A percentile compares a stretch with the other conserved stretches of the same genome.
These are phyloP conservation scores for Psittacula derbiana DNA, from an alignment of 2,797 vertebrate genomes.

Conservation along the genomic window DNA sequence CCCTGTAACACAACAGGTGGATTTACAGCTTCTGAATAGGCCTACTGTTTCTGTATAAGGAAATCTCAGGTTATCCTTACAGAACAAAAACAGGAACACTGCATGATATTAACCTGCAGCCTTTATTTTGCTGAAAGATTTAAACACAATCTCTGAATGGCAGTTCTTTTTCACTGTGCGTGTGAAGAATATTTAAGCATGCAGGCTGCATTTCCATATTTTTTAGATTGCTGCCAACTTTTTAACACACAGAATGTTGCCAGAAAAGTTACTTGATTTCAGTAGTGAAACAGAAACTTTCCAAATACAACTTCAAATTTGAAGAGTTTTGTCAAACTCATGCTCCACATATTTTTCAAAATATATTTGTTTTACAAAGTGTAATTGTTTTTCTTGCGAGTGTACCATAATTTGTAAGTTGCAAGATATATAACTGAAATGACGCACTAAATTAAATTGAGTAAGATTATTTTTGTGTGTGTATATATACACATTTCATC, in stretches of 20 bases:
- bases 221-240: slow-evolving; percentile 21
- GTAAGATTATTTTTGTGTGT: neutral
- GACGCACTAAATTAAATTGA: neutral
- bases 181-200: slow-evolving; percentile 45
- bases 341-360: neutral
- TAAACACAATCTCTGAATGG: slow-evolving; percentile 57
- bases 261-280: slow-evolving; percentile 12
- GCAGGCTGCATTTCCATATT: slow-evolving; percentile 17
- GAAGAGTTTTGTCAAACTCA: neutral
- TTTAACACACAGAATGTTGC: neutral
- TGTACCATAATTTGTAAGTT: neutral
- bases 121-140: slow-evolving; percentile 59
- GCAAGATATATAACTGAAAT: neutral
- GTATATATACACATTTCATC: neutral
- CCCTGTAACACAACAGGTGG: slow-evolving; percentile 77
- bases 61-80: slow-evolving; percentile 68
- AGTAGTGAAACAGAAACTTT: slow-evolving; percentile 9
- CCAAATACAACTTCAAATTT: neutral
- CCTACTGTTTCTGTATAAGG: slow-evolving; percentile 74
- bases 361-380: neutral
- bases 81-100: slow-evolving; percentile 69
- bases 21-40: slow-evolving; percentile 78
- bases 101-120: slow-evolving; percentile 50
- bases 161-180: slow-evolving; percentile 36
- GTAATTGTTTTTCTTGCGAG: neutral